phyloP scores from a whole-genome alignment of 2,113 vertebrate species.

The Atherinomorus stipes region DNA sequence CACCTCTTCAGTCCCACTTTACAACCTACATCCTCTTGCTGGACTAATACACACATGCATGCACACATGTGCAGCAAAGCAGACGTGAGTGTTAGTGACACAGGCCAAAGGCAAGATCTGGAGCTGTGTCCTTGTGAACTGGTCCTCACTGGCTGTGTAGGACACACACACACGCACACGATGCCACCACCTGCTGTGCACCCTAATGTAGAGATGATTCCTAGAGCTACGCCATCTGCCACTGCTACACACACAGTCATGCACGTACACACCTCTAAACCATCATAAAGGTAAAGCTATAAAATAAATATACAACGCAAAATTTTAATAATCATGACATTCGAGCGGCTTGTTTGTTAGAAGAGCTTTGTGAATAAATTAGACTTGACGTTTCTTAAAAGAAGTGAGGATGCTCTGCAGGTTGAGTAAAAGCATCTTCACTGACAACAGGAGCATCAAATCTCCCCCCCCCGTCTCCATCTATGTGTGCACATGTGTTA shows the following conservation, averaged over 20 bases:
- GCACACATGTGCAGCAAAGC: constrained; percentile 1
- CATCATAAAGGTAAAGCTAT: neutral
- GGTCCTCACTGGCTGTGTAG: constrained; percentile 38
- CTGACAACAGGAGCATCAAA: constrained; percentile 30
- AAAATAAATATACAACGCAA: neutral
- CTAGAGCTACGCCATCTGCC: constrained; percentile 76
- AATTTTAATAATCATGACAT: neutral
- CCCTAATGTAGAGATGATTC: constrained; percentile 66
- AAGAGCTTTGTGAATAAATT: constrained; percentile 22
- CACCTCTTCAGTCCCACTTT: constrained; percentile 26
- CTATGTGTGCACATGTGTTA: neutral
- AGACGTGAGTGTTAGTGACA: constrained; percentile 71
- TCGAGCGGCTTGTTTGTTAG: neutral
- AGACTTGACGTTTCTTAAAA: neutral
- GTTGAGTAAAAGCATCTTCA: constrained; percentile 28
- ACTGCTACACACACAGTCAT: constrained; percentile 32
- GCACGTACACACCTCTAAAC: constrained; percentile 28
- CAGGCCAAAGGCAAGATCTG: constrained; percentile 72
- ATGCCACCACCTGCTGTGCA: constrained; percentile 63
- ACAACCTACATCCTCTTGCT: constrained; percentile 4
- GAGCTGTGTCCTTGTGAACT: constrained; percentile 70
- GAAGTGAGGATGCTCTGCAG: constrained; percentile 8
- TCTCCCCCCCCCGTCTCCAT: constrained; percentile 17
- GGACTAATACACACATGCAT: neutral
- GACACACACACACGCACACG: constrained; percentile 33